A percentile compares a stretch with the other conserved stretches of the same genome.
These are phyloP conservation scores for Lagodon rhomboides DNA, from an alignment of 2,797 vertebrate species.

Conservation along the genomic window DNA sequence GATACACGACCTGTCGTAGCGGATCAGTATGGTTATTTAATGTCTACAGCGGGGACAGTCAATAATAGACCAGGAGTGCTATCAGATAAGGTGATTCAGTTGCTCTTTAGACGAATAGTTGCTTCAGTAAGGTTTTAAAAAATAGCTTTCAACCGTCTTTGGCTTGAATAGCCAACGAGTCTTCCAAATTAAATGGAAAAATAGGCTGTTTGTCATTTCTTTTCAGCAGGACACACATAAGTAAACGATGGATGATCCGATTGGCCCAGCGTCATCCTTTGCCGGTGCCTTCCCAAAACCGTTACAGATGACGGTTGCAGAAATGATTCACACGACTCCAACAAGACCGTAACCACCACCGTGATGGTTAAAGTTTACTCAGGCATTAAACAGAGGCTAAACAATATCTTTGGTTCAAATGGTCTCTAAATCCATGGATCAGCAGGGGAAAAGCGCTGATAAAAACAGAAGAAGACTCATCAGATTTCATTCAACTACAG, in stretches of 20 bases:
- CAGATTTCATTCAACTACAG: no score
- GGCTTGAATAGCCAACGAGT: neutral
- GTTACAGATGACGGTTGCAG: neutral
- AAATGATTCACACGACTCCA: neutral
- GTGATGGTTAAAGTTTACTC: neutral
- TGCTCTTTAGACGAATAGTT: neutral
- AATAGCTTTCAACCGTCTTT: no score
- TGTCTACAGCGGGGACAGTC: no score
- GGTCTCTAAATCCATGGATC: neutral
- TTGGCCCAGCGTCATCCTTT: neutral
- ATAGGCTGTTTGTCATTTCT: neutral
- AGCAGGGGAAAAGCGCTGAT: no score
- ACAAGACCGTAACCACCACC: neutral
- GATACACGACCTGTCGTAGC: constrained; percentile 9
- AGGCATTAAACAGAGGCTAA: neutral
- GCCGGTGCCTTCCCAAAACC: neutral
- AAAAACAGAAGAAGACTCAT: no score
- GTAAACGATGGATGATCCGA: neutral
- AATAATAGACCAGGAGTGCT: no score
- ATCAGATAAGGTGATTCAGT: no score
- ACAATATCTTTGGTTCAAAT: neutral
- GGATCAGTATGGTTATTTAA: no score
- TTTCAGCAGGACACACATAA: neutral
- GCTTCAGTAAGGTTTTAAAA: neutral
- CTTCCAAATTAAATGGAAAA: neutral